Conservation (phyloP, 2,888 invertebrate species). For the Diaprepes abbreviatus region DNA sequence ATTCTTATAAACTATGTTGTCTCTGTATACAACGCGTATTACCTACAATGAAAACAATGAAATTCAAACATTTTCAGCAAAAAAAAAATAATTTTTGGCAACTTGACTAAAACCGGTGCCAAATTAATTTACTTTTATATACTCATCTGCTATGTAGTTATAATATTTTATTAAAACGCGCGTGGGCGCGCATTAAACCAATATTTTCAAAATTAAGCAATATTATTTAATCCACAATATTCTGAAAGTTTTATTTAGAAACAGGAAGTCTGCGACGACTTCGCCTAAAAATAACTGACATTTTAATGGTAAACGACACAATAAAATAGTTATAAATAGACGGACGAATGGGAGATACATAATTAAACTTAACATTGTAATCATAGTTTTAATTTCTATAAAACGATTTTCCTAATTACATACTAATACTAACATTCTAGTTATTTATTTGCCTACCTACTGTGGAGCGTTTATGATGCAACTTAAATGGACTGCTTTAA, state of each 20-base stretch:
- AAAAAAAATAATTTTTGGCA: too few relatives aligned
- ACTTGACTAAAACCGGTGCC: too few relatives aligned
- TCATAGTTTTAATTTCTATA: too few relatives aligned
- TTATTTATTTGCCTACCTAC: too few relatives aligned
- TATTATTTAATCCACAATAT: neutral
- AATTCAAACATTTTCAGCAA: too few relatives aligned
- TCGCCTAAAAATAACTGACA: conserved; percentile 1
- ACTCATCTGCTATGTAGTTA: neutral
- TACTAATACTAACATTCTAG: too few relatives aligned
- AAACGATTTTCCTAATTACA: too few relatives aligned
- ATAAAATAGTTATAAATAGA: neutral
- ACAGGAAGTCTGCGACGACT: conserved; percentile 7
- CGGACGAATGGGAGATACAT: neutral
- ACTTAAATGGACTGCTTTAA: neutral
- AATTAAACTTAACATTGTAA: neutral
- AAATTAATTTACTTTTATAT: neutral
- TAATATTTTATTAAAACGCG: neutral
- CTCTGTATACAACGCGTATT: too few relatives aligned
- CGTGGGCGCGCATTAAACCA: neutral
- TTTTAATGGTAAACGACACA: neutral
- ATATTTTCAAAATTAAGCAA: neutral
- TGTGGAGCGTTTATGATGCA: neutral
- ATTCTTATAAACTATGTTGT: too few relatives aligned
- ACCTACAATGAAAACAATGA: too few relatives aligned
- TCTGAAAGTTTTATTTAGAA: neutral